phyloP scores from a whole-genome alignment of 2,113 vertebrate genomes.

The Chloropsis hardwickii region DNA sequence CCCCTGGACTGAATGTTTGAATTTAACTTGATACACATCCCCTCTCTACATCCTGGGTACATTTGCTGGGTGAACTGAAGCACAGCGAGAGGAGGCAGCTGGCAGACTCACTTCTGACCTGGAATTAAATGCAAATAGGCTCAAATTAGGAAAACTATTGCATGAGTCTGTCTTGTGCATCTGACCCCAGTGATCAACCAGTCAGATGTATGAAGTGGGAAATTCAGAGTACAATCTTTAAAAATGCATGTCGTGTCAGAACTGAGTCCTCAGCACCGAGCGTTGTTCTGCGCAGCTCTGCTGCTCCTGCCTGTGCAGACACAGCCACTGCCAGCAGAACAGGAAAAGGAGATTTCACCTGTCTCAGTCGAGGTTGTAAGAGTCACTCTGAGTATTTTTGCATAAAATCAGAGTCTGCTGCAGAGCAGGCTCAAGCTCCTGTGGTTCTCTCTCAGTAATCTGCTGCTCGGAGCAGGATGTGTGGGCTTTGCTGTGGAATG shows the following conservation, averaged over 20 bases:
- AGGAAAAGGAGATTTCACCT: background rate
- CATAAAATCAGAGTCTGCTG: background rate
- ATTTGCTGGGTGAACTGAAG: background rate
- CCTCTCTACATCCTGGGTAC: fast-evolving
- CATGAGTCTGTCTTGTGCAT: background rate
- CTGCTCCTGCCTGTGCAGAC: background rate
- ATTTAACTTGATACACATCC: background rate
- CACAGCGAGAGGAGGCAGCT: background rate
- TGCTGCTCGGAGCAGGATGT: background rate
- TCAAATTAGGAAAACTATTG: background rate
- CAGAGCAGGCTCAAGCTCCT: background rate
- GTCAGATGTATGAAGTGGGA: background rate
- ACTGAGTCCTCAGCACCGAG: fast-evolving
- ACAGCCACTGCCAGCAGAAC: background rate
- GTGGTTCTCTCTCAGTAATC: background rate
- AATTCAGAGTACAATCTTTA: background rate
- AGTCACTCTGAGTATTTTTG: background rate
- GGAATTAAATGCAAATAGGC: background rate
- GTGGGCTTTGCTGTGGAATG: background rate
- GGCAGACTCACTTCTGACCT: background rate
- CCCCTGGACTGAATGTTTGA: background rate
- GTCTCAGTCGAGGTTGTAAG: background rate
- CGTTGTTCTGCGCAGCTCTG: background rate
- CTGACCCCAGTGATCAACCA: background rate
- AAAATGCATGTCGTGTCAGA: fast-evolving